Evolutionary conservation across 2,113 vertebrate genomes (phyloP).

Genomic region (Notiomystis cincta): DNA sequence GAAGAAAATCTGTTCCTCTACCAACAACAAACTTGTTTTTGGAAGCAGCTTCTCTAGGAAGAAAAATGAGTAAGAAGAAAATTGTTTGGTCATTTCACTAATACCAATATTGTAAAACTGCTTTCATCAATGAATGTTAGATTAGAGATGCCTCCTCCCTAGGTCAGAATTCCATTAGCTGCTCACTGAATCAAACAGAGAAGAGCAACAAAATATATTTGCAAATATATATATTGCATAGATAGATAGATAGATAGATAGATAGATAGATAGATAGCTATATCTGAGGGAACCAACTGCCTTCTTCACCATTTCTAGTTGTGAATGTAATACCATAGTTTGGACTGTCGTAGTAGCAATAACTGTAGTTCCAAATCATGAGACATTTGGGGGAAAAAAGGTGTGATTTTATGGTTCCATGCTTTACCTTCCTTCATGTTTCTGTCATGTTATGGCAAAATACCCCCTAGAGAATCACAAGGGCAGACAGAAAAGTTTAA

Average conservation of each 20-base stretch:
- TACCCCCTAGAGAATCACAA: neutral
- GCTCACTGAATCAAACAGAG: neutral
- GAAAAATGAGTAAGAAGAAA: neutral
- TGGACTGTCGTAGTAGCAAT: neutral
- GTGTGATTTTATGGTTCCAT: neutral
- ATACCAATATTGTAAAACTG: neutral
- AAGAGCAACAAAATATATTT: neutral
- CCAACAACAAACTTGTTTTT: neutral
- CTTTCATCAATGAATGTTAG: neutral
- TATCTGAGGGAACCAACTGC: neutral
- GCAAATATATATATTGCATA: neutral
- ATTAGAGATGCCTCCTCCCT: neutral
- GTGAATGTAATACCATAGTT: neutral
- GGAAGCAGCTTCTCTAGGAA: neutral
- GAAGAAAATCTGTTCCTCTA: neutral
- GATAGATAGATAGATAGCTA: too few species aligned
- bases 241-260: neutral
- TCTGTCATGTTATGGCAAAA: neutral
- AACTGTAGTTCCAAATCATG: neutral
- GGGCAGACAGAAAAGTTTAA: neutral
- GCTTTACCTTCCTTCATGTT: neutral
- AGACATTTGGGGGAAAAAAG: neutral
- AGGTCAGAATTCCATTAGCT: neutral
- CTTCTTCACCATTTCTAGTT: neutral
- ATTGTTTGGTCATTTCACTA: neutral